Percentiles rank a stretch among this genome's conserved stretches.
Evolutionary conservation across 2,113 vertebrate genomes (phyloP).

Genomic region (Chascanopsetta lugubris): DNA sequence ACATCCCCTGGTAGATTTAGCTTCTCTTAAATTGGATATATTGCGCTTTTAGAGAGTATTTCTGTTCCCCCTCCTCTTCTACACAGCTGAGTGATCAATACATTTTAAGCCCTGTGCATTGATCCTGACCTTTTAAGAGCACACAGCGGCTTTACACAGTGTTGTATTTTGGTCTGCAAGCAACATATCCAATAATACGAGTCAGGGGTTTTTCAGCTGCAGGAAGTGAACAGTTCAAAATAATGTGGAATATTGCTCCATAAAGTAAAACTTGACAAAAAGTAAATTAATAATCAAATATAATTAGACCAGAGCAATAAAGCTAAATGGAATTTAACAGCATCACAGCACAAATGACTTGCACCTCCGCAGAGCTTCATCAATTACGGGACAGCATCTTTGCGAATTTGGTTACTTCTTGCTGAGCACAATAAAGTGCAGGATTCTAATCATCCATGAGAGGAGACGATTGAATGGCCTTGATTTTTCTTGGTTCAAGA

Average conservation of each 20-base stretch:
- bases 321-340: neutral
- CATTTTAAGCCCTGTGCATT: conserved; percentile 20
- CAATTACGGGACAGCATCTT: neutral
- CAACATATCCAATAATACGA: conserved; percentile 24
- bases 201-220: conserved; percentile 16
- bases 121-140: conserved; percentile 35
- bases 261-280: neutral
- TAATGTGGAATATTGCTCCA: neutral
- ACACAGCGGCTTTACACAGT: conserved; percentile 16
- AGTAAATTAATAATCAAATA: neutral
- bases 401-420: conserved; percentile 2
- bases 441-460: neutral
- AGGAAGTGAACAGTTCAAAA: conserved; percentile 3
- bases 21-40: neutral
- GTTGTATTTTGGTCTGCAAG: conserved; percentile 29
- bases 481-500: neutral
- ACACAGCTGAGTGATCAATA: conserved; percentile 22
- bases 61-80: neutral
- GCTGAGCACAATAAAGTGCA: neutral
- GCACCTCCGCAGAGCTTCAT: neutral
- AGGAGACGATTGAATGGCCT: neutral
- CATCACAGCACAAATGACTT: neutral
- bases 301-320: neutral
- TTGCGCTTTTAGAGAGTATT: neutral
- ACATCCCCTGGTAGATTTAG: neutral